Conservation (phyloP, 2,888 invertebrate species). For the Abscondita cerata region DNA sequence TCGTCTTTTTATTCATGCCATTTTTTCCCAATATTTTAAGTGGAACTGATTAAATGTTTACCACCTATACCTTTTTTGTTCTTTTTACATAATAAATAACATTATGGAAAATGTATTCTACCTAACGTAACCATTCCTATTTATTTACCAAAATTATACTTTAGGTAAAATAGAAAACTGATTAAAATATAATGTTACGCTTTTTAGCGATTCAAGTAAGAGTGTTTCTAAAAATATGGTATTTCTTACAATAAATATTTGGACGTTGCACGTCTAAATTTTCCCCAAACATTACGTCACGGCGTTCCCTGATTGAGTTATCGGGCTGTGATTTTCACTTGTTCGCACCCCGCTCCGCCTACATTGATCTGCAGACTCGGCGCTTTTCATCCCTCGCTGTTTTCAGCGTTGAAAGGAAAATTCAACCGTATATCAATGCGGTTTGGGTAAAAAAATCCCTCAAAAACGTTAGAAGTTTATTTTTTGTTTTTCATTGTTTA, state of each 20-base stretch:
- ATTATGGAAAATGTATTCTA: too few relatives aligned
- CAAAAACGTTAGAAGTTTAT: not conserved
- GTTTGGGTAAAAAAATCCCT: conserved; percentile 15
- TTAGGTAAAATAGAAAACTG: too few relatives aligned
- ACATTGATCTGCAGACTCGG: conserved; percentile 39
- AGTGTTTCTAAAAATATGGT: conserved; percentile 2
- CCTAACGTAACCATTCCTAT: too few relatives aligned
- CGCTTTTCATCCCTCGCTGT: conserved; percentile 33
- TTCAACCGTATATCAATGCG: conserved; percentile 19
- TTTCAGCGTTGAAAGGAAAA: conserved; percentile 16
- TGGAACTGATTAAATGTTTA: too few relatives aligned
- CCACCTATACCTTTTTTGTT: too few relatives aligned
- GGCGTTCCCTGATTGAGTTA: conserved; percentile 52
- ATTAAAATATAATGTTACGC: too few relatives aligned
- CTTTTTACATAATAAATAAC: too few relatives aligned
- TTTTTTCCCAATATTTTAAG: too few relatives aligned
- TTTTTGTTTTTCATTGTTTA: conserved; percentile 15
- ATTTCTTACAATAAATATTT: conserved; percentile 9
- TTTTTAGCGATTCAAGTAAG: too few relatives aligned
- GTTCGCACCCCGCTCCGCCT: conserved; percentile 48
- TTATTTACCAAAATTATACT: too few relatives aligned
- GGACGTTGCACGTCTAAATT: conserved; percentile 14
- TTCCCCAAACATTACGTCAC: conserved; percentile 37
- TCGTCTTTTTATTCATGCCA: too few relatives aligned
- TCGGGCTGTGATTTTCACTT: conserved; percentile 54